Evolutionary conservation across 2,888 invertebrate genomes (phyloP).

Genomic region (Copidosoma aretas): DNA sequence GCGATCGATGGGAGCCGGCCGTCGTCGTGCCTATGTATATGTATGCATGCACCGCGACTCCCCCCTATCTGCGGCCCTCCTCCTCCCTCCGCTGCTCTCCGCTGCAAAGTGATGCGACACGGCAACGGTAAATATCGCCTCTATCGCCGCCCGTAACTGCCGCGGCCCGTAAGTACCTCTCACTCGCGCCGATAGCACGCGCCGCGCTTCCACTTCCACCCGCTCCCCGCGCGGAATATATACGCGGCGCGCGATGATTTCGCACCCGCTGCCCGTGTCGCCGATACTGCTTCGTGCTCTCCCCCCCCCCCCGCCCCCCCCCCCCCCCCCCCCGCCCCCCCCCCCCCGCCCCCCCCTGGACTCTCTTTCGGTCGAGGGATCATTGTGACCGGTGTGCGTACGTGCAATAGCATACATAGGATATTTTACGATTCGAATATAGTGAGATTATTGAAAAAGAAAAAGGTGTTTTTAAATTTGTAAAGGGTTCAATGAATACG

Average conservation of each 20-base stretch:
- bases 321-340: neutral
- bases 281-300: neutral
- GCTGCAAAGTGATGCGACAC: slow-evolving; percentile 30
- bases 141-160: slow-evolving; percentile 28
- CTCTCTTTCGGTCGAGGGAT: no score
- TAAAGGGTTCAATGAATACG: no score
- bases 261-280: no score
- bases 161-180: slow-evolving; percentile 29
- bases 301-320: neutral
- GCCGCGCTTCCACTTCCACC: slow-evolving; percentile 44
- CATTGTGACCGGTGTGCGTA: no score
- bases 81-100: neutral
- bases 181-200: slow-evolving; percentile 26
- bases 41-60: no score
- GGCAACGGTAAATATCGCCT: slow-evolving; percentile 40
- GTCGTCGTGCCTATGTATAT: neutral
- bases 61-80: neutral
- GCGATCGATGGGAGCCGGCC: slow-evolving; percentile 34
- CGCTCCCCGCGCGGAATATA: slow-evolving; percentile 11
- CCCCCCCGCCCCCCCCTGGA: no score
- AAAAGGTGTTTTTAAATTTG: no score
- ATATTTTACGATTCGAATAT: no score
- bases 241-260: no score
- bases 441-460: no score
- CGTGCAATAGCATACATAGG: no score